A percentile compares a stretch with the other conserved stretches of the same genome.
These are phyloP conservation scores for Eubasilissa regina DNA, from an alignment of 1,140 invertebrate species.

Conservation along the genomic window DNA sequence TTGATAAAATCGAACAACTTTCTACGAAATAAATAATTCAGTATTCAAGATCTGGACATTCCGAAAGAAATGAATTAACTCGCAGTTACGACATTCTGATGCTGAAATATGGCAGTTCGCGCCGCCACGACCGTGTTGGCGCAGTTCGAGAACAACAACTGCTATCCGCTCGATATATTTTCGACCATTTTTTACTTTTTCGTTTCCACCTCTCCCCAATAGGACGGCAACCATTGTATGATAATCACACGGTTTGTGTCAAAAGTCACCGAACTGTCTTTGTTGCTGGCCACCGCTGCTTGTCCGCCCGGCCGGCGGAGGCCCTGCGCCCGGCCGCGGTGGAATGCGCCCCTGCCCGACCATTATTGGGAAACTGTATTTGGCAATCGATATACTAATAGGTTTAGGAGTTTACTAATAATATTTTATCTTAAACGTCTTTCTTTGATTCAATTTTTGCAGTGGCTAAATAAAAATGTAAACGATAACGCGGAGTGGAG, in stretches of 20 bases:
- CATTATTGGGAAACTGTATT: too few species aligned
- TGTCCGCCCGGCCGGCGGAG: neutral
- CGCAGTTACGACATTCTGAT: constrained; percentile 14
- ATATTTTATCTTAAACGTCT: too few species aligned
- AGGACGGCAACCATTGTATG: constrained; percentile 57
- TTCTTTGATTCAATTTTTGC: too few species aligned
- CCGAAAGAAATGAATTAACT: constrained; percentile 25
- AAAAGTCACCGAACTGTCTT: constrained; percentile 59
- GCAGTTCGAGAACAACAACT: constrained; percentile 37
- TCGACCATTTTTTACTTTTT: constrained; percentile 51
- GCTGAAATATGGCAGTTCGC: constrained; percentile 21
- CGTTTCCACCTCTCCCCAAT: constrained; percentile 46
- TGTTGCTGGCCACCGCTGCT: constrained; percentile 54
- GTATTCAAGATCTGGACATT: constrained; percentile 12
- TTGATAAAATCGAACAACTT: neutral
- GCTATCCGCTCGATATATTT: constrained; percentile 53
- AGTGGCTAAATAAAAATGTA: too few species aligned
- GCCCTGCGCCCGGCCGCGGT: too few species aligned
- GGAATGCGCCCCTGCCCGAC: too few species aligned
- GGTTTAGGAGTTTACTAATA: too few species aligned
- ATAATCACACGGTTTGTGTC: constrained; percentile 59
- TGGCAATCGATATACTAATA: too few species aligned
- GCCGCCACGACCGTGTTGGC: neutral
- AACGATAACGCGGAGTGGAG: too few species aligned
- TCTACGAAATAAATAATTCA: constrained; percentile 8